These are phyloP conservation scores for Callorhinus ursinus DNA, from an alignment of 2,113 vertebrate species.

Conservation along the genomic window DNA sequence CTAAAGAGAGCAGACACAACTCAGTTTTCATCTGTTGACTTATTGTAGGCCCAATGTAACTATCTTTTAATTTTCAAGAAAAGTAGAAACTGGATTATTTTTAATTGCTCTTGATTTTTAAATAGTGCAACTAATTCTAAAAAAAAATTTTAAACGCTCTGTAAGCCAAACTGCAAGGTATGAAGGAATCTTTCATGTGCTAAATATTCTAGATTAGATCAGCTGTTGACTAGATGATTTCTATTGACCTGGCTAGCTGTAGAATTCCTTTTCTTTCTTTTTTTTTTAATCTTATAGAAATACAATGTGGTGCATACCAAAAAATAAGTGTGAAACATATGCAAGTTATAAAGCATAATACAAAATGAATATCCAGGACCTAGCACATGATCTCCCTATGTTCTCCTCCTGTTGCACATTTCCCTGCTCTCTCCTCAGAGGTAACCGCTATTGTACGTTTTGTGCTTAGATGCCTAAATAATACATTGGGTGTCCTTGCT, in stretches of 20 bases:
- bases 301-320: not conserved
- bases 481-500: conserved; percentile 11
- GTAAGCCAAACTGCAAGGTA: not conserved
- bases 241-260: not conserved
- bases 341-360: conserved; percentile 1
- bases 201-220: not conserved
- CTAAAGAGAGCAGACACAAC: not conserved
- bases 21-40: not conserved
- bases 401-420: not conserved
- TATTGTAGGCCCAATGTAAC: not conserved
- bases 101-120: conserved; percentile 40
- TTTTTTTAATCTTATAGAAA: not conserved
- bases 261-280: not conserved
- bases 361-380: not conserved
- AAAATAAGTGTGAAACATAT: not conserved
- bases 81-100: conserved; percentile 1
- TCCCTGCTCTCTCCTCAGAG: not conserved
- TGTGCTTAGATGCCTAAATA: not conserved
- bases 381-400: not conserved
- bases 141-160: not conserved
- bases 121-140: not conserved
- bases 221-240: not conserved
- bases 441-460: not conserved
- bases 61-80: conserved; percentile 20
- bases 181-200: not conserved